phyloP scores from a whole-genome alignment of 1,140 invertebrate species.

The Coenobita brevimanus region DNA sequence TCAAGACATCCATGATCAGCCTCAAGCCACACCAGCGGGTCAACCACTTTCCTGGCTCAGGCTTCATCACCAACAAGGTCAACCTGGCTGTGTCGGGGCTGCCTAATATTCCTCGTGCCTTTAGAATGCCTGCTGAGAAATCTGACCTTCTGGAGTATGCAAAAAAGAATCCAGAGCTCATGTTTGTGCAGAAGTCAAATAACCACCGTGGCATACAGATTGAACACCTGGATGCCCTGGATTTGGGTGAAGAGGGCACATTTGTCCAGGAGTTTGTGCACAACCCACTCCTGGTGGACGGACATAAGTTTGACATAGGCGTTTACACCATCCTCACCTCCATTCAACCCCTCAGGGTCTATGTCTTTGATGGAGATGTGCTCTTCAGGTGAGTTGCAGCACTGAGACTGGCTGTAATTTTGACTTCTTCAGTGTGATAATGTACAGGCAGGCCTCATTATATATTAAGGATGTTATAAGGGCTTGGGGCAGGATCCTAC shows the following conservation, averaged over 20 bases:
- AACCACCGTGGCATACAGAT: conserved; percentile 92
- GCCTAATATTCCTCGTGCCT: conserved; percentile 88
- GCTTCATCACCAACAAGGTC: conserved; percentile 96
- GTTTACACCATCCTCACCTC: conserved; percentile 95
- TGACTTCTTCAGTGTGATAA: no score
- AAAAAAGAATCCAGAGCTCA: conserved; percentile 79
- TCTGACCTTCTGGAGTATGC: conserved; percentile 83
- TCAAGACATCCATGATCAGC: conserved; percentile 78
- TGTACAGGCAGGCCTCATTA: no score
- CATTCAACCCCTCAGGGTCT: conserved; percentile 90
- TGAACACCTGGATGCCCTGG: conserved; percentile 80
- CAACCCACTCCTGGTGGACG: conserved; percentile 87
- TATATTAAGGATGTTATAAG: no score
- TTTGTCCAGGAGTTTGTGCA: conserved; percentile 93
- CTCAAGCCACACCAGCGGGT: conserved; percentile 85
- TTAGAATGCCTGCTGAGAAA: conserved; percentile 87
- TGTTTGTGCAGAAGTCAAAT: conserved; percentile 95
- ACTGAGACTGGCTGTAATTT: no score
- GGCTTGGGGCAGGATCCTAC: no score
- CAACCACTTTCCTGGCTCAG: conserved; percentile 96
- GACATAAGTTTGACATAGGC: conserved; percentile 97
- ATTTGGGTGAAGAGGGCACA: conserved; percentile 82
- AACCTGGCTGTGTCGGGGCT: conserved; percentile 86
- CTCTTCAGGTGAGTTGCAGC: conserved; percentile 81
- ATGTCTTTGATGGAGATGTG: conserved; percentile 91